Percentiles rank a stretch among this genome's conserved stretches.
Conservation (phyloP, 1,140 invertebrate genomes). For the Battus philenor region DNA sequence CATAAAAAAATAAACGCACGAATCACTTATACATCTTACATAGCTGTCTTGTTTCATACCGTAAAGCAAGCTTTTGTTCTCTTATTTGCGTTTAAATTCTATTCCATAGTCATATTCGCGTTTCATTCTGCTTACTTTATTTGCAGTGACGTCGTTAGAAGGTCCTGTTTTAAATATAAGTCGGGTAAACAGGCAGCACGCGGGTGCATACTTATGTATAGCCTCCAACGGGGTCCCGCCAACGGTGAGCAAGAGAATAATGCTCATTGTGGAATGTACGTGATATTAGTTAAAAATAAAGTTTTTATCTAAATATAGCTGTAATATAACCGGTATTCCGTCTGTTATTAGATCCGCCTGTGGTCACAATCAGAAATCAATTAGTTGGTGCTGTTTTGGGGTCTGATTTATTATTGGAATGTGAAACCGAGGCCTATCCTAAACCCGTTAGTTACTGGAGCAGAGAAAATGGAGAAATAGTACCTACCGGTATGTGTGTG, state of each 20-base stretch:
- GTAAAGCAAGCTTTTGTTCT: neutral
- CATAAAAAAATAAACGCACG: no score
- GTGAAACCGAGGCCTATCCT: constrained; percentile 90
- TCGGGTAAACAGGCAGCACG: constrained; percentile 88
- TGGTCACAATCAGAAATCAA: constrained; percentile 89
- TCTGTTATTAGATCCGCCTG: constrained; percentile 82
- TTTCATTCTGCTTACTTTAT: constrained; percentile 15
- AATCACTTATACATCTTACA: no score
- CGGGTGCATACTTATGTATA: constrained; percentile 93
- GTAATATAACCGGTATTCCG: constrained; percentile 15
- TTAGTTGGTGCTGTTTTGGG: constrained; percentile 85
- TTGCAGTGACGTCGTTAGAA: constrained; percentile 73
- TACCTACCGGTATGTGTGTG: constrained; percentile 81
- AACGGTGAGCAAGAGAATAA: constrained; percentile 91
- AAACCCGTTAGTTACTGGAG: constrained; percentile 93
- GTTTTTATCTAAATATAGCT: neutral
- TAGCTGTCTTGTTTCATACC: neutral
- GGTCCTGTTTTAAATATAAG: constrained; percentile 87
- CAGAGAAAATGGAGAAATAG: constrained; percentile 84
- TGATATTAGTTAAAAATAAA: constrained; percentile 33
- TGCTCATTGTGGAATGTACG: constrained; percentile 92
- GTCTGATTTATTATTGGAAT: constrained; percentile 85
- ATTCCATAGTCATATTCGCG: neutral
- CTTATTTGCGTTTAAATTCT: neutral
- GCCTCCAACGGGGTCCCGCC: constrained; percentile 92